Evolutionary conservation across 2,797 vertebrate genomes (phyloP).

Genomic region (Channallabes apus): DNA sequence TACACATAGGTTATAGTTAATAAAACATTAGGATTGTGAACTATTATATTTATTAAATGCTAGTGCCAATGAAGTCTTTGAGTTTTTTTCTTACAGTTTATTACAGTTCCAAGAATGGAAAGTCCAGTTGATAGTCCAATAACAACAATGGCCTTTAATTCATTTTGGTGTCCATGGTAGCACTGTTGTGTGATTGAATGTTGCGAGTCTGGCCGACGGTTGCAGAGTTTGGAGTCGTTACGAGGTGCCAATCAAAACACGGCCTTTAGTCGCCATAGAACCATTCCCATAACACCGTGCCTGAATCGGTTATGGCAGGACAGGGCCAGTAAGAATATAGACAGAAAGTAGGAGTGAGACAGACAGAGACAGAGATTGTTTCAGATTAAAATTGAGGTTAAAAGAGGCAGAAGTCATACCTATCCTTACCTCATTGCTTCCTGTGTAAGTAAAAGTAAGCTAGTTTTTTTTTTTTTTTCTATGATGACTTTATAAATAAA

Average conservation of each 20-base stretch:
- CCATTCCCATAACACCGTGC: slow-evolving; percentile 62
- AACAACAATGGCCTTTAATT: slow-evolving; percentile 36
- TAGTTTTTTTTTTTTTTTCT: background rate
- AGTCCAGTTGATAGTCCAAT: slow-evolving; percentile 38
- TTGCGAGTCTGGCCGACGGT: slow-evolving; percentile 61
- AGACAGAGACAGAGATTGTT: slow-evolving; percentile 28
- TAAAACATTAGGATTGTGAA: background rate
- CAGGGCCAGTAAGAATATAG: background rate
- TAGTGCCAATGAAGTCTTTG: background rate
- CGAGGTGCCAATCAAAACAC: slow-evolving; percentile 71
- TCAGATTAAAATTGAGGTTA: slow-evolving; percentile 1
- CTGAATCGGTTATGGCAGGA: slow-evolving; percentile 57
- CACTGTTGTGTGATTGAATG: slow-evolving; percentile 43
- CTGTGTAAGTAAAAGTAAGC: background rate
- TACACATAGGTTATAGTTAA: background rate
- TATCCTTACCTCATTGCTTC: slow-evolving; percentile 27
- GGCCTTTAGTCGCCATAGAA: slow-evolving; percentile 64
- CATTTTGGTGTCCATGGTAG: slow-evolving; percentile 42
- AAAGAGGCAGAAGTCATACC: slow-evolving; percentile 4
- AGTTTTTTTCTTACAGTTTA: slow-evolving; percentile 16
- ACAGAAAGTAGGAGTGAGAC: background rate
- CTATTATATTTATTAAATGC: slow-evolving; percentile 4
- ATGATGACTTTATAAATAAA: slow-evolving; percentile 36
- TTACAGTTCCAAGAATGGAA: slow-evolving; percentile 30
- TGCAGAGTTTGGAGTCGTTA: slow-evolving; percentile 54